A percentile compares a stretch with the other conserved stretches of the same genome.
phyloP scores from a whole-genome alignment of 2,888 invertebrate species.

The Gryllus longicercus region DNA sequence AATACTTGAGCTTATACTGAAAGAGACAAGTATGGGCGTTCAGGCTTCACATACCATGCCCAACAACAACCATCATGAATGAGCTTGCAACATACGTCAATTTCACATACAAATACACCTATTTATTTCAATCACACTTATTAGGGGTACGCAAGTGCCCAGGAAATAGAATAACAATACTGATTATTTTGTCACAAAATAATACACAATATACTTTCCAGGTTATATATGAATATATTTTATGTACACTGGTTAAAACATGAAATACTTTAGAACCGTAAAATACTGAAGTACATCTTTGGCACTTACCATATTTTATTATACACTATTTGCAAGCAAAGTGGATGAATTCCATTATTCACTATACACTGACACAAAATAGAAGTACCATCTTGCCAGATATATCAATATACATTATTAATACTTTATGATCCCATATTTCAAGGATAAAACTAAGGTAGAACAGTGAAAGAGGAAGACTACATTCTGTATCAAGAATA shows the following conservation, averaged over 20 bases:
- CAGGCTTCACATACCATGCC: background rate
- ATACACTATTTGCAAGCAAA: background rate
- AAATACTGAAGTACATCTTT: background rate
- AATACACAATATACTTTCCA: background rate
- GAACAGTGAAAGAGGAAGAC: background rate
- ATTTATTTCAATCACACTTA: background rate
- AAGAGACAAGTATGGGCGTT: background rate
- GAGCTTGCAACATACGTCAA: background rate
- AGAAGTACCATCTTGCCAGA: too few relatives aligned
- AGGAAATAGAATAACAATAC: background rate
- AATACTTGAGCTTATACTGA: background rate
- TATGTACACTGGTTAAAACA: background rate
- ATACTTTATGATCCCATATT: too few relatives aligned
- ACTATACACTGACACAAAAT: background rate
- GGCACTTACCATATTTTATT: background rate
- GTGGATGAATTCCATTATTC: background rate
- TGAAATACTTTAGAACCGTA: background rate
- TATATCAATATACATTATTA: too few relatives aligned
- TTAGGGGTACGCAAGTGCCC: background rate
- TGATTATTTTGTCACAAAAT: conserved; percentile 1
- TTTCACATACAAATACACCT: background rate
- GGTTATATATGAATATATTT: background rate
- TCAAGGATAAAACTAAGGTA: background rate
- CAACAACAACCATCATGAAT: conserved; percentile 11
- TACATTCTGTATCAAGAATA: background rate